Evolutionary conservation across 2,113 vertebrate genomes (phyloP).

Genomic region (Theristicus caerulescens): DNA sequence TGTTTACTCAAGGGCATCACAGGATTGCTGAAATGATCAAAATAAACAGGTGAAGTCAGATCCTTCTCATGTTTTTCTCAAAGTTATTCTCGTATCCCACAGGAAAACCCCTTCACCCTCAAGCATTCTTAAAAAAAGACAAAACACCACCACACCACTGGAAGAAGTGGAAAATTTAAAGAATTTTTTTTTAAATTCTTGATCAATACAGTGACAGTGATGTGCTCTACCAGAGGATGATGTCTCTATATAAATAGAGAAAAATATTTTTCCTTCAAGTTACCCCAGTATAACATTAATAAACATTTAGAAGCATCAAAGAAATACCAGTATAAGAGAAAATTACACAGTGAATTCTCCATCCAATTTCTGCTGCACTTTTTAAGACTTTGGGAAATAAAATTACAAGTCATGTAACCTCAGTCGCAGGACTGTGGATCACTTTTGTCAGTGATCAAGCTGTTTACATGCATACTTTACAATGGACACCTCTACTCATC

Average conservation of each 20-base stretch:
- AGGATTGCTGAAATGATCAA: constrained; percentile 3
- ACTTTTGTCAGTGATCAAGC: neutral
- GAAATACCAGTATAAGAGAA: neutral
- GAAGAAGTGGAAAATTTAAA: neutral
- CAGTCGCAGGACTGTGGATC: neutral
- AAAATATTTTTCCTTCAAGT: neutral
- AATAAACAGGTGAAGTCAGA: constrained; percentile 4
- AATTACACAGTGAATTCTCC: neutral
- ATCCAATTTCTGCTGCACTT: neutral
- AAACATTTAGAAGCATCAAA: neutral
- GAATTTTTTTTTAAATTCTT: neutral
- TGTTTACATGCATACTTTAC: neutral
- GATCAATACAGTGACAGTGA: neutral
- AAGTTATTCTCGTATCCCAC: neutral
- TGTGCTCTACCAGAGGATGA: neutral
- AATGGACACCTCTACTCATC: too few relatives aligned
- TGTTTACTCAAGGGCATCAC: neutral
- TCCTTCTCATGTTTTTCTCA: neutral
- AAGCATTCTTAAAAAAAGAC: neutral
- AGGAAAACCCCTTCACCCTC: neutral
- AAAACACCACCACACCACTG: neutral
- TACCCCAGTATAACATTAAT: neutral
- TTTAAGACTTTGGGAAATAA: neutral
- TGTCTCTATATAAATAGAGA: neutral
- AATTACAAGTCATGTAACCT: neutral